Conservation (phyloP, 2,113 vertebrate species). For the Phalacrocorax aristotelis region DNA sequence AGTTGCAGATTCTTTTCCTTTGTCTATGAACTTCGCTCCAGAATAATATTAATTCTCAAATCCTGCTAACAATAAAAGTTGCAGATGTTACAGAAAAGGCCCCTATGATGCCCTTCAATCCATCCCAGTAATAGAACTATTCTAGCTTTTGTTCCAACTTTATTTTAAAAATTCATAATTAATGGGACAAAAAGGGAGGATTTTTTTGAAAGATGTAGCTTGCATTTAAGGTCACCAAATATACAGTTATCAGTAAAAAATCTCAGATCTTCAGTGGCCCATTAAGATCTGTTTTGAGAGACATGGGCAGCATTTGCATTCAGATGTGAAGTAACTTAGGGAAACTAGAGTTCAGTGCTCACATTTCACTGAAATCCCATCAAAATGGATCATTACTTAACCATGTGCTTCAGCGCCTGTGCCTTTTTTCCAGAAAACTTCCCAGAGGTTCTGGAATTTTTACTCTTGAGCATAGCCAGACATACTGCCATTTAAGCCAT, state of each 20-base stretch:
- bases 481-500: neutral
- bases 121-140: neutral
- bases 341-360: neutral
- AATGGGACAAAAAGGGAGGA: neutral
- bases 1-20: neutral
- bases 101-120: neutral
- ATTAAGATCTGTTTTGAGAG: neutral
- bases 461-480: neutral
- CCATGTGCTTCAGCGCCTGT: fast-evolving
- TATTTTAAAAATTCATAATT: neutral
- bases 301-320: neutral
- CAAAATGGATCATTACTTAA: neutral
- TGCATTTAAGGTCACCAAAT: neutral
- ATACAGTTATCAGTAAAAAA: neutral
- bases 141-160: neutral
- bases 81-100: neutral
- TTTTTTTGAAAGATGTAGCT: neutral
- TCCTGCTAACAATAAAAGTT: neutral
- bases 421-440: neutral
- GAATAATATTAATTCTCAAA: neutral
- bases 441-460: neutral
- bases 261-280: neutral
- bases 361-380: neutral
- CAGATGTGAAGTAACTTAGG: neutral
- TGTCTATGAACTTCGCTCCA: neutral